Evolutionary conservation across 2,797 vertebrate genomes (phyloP).

Genomic region (Bryconaethiops microstoma): DNA sequence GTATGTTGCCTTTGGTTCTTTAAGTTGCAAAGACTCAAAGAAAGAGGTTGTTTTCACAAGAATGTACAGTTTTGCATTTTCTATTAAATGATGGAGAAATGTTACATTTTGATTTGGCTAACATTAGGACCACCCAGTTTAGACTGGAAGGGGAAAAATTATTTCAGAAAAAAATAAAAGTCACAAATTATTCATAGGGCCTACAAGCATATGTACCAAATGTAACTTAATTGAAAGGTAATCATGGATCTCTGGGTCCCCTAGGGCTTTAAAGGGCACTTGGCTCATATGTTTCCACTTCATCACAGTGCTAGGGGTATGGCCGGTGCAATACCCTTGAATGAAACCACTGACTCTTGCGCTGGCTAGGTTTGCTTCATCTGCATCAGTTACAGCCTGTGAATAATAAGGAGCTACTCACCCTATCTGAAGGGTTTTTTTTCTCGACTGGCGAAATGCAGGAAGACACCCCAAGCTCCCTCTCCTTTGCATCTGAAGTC

Average conservation of each 20-base stretch:
- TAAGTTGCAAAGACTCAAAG: too few species aligned
- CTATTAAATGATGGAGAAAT: too few species aligned
- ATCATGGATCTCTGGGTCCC: background rate
- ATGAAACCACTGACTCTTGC: background rate
- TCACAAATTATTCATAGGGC: background rate
- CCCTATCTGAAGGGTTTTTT: background rate
- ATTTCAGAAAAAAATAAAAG: background rate
- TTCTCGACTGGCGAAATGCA: background rate
- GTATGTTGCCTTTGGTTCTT: background rate
- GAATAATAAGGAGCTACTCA: constrained; percentile 6
- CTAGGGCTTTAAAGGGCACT: constrained; percentile 3
- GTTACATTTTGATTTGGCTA: too few species aligned
- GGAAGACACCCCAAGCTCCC: background rate
- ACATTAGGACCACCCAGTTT: background rate
- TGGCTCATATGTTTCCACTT: background rate
- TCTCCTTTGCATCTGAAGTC: background rate
- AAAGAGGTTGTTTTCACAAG: too few species aligned
- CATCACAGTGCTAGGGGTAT: background rate
- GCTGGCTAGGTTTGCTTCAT: background rate
- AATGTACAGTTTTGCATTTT: too few species aligned
- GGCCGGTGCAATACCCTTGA: background rate
- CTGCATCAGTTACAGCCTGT: constrained; percentile 8
- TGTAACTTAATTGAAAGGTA: background rate
- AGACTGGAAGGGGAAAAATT: background rate
- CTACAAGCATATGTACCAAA: background rate